A percentile compares a stretch with the other conserved stretches of the same genome.
These are phyloP conservation scores for Rachycentron canadum DNA, from an alignment of 2,797 vertebrate genomes.

Conservation along the genomic window DNA sequence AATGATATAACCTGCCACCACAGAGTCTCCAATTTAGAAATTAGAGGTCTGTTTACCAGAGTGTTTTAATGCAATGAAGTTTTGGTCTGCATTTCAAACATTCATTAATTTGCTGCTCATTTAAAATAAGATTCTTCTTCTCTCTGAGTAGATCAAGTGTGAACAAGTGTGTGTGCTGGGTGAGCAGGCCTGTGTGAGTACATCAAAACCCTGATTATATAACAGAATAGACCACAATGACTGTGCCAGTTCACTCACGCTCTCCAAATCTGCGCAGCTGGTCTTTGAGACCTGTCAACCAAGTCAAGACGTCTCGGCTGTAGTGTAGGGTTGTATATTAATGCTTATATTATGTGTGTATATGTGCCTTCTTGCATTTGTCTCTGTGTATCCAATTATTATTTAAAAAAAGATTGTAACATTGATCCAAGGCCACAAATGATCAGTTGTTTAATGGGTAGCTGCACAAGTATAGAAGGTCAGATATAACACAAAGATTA, in stretches of 20 bases:
- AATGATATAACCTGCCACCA: background rate
- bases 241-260: background rate
- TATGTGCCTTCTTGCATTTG: too few species aligned
- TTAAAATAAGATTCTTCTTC: background rate
- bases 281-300: background rate
- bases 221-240: background rate
- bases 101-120: background rate
- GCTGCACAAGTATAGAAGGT: too few species aligned
- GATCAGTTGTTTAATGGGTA: too few species aligned
- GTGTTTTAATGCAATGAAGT: background rate
- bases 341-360: background rate
- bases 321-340: background rate
- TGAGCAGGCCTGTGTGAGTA: background rate
- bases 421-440: too few species aligned
- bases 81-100: background rate
- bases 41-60: background rate
- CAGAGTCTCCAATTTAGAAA: background rate
- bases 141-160: background rate
- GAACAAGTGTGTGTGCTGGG: background rate
- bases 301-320: background rate
- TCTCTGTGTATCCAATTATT: too few species aligned
- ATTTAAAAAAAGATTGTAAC: too few species aligned
- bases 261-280: background rate
- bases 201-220: constrained; percentile 14
- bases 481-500: too few species aligned